Evolutionary conservation across 2,113 vertebrate genomes (phyloP).

Genomic region (Cisticola juncidis): DNA sequence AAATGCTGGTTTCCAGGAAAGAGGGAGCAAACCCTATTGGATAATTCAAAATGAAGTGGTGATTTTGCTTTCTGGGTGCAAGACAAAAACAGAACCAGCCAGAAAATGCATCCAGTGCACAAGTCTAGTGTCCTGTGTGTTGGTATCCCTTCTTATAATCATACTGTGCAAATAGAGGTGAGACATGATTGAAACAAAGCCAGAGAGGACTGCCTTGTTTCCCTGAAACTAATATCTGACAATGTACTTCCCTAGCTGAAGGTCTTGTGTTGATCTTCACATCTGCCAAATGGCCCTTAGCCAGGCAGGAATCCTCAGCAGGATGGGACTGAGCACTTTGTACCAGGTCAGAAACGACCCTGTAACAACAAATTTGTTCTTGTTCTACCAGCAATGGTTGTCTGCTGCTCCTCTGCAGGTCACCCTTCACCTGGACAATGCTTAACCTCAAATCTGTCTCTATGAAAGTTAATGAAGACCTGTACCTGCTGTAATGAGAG

Average conservation of each 20-base stretch:
- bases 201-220: background rate
- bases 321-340: background rate
- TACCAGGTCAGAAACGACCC: background rate
- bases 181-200: background rate
- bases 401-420: background rate
- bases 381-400: background rate
- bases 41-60: background rate
- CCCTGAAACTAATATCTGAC: background rate
- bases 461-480: background rate
- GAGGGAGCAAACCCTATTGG: background rate
- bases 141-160: background rate
- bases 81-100: background rate
- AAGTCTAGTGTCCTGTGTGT: background rate
- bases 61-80: background rate
- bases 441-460: background rate
- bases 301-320: background rate
- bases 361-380: background rate
- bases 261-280: rapidly evolving
- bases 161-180: background rate
- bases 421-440: background rate
- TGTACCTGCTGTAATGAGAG: background rate
- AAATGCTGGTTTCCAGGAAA: background rate
- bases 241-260: background rate
- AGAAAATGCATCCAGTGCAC: background rate
- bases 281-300: background rate